Percentiles rank a stretch among this genome's conserved stretches.
Conservation (phyloP, 2,888 invertebrate genomes). For the Megastigmus dorsalis region DNA sequence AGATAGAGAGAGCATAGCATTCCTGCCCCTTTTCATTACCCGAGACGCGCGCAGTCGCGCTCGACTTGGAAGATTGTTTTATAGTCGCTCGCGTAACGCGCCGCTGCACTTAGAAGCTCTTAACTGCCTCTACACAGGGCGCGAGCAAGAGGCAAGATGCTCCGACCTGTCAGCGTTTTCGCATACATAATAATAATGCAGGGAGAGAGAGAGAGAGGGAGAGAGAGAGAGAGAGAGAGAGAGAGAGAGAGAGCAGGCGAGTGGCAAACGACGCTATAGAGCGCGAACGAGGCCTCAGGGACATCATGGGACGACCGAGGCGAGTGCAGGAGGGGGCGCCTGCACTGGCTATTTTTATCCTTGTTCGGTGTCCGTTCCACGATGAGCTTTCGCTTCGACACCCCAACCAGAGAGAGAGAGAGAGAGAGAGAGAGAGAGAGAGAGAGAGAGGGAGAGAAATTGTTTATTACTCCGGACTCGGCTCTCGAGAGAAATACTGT, state of each 20-base stretch:
- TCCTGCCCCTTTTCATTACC: neutral
- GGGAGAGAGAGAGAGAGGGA: no score
- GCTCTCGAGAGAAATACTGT: no score
- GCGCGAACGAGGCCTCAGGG: slow-evolving; percentile 21
- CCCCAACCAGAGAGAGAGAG: neutral
- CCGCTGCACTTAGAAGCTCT: slow-evolving; percentile 41
- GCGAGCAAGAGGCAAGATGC: no score
- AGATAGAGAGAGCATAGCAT: neutral
- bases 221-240: no score
- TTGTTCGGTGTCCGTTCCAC: slow-evolving; percentile 10
- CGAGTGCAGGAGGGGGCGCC: no score
- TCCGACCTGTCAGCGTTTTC: slow-evolving; percentile 13
- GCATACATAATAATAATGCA: slow-evolving; percentile 47
- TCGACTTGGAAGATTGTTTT: slow-evolving; percentile 40
- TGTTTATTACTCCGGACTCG: no score
- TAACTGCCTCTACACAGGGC: slow-evolving; percentile 22
- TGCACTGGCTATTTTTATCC: slow-evolving; percentile 44
- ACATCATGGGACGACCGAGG: no score
- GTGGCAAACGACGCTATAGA: no score
- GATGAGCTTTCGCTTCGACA: neutral
- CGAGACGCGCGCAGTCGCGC: neutral
- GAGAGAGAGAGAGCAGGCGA: no score
- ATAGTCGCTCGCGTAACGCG: slow-evolving; percentile 44
- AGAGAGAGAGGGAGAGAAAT: no score
- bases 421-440: neutral